Percentiles rank a stretch among this genome's conserved stretches.
These are phyloP conservation scores for Eupithecia subumbrata DNA, from an alignment of 2,888 invertebrate genomes.

Conservation along the genomic window DNA sequence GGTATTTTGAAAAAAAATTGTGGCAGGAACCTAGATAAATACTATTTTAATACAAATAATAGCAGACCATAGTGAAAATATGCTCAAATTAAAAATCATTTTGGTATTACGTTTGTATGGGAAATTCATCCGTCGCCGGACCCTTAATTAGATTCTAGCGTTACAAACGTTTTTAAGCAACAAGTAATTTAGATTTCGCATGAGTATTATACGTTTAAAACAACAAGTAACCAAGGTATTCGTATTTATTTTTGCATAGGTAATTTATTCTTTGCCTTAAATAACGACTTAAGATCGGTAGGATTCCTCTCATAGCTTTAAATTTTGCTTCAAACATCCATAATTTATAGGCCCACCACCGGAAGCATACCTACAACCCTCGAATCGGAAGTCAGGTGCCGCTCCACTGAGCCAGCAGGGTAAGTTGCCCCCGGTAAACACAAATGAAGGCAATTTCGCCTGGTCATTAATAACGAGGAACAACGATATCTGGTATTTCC, in stretches of 20 bases:
- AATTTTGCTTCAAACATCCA: background rate
- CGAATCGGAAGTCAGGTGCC: slow-evolving; percentile 9
- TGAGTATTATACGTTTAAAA: background rate
- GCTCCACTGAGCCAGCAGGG: background rate
- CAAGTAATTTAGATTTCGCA: background rate
- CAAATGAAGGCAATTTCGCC: background rate
- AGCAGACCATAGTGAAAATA: too few species aligned
- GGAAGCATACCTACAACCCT: background rate
- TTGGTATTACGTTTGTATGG: too few species aligned
- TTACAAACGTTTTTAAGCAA: background rate
- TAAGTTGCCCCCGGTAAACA: background rate
- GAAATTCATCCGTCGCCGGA: too few species aligned
- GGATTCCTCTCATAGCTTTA: background rate
- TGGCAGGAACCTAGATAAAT: too few species aligned
- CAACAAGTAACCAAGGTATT: too few species aligned
- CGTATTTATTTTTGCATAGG: background rate
- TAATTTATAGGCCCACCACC: background rate
- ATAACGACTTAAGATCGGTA: background rate
- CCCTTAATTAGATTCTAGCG: background rate
- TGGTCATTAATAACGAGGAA: slow-evolving; percentile 6
- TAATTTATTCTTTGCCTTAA: background rate
- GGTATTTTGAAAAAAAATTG: too few species aligned
- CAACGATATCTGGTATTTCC: background rate
- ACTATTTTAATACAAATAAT: too few species aligned
- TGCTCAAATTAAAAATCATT: too few species aligned